phyloP scores from a whole-genome alignment of 1,140 invertebrate species.

The Uloborus diversus region DNA sequence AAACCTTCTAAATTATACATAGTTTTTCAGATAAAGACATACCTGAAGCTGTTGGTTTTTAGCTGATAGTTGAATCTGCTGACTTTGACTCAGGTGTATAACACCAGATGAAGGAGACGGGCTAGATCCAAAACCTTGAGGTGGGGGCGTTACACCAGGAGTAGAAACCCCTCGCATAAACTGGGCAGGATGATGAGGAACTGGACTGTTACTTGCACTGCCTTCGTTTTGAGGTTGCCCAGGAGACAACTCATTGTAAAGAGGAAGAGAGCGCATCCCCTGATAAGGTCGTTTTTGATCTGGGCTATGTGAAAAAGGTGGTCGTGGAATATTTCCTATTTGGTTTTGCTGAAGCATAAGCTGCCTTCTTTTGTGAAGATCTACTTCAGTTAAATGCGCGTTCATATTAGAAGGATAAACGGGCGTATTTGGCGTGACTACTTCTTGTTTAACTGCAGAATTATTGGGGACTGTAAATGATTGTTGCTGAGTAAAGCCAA shows the following conservation, averaged over 20 bases:
- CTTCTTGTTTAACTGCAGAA: conserved; percentile 30
- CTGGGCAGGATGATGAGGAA: conserved; percentile 16
- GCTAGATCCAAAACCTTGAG: conserved; percentile 22
- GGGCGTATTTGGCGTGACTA: neutral
- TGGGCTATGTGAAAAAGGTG: conserved; percentile 36
- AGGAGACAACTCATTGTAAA: conserved; percentile 16
- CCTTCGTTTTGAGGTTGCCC: conserved; percentile 15
- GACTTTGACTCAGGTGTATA: conserved; percentile 25
- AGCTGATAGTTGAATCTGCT: conserved; percentile 18
- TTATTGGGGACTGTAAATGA: neutral
- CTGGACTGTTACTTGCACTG: conserved; percentile 25
- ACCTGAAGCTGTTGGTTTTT: conserved; percentile 42
- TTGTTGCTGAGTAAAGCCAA: conserved; percentile 12
- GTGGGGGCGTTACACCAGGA: conserved; percentile 18
- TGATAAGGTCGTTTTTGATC: conserved; percentile 27
- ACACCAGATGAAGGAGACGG: neutral
- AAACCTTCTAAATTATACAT: no score
- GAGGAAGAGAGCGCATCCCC: neutral
- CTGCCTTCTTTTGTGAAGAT: conserved; percentile 33
- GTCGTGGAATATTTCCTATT: neutral
- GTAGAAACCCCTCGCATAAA: conserved; percentile 32
- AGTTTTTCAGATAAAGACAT: no score
- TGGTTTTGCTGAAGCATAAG: conserved; percentile 21
- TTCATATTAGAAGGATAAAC: conserved; percentile 15
- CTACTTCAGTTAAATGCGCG: conserved; percentile 12